phyloP scores from a whole-genome alignment of 1,140 invertebrate genomes.

The Rhagoletis zephyria region DNA sequence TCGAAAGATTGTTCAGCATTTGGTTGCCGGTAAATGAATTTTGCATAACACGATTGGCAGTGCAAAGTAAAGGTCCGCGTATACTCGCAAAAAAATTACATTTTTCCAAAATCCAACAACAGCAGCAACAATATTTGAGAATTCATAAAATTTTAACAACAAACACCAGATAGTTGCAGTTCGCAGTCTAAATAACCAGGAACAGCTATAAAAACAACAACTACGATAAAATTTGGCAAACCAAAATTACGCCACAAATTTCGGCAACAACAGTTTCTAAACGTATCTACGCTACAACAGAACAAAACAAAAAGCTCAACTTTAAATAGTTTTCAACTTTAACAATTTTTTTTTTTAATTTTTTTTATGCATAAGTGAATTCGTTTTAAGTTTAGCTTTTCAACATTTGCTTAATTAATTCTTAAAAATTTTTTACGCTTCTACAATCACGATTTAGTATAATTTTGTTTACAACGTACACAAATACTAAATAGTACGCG shows the following conservation, averaged over 20 bases:
- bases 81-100: constrained; percentile 23
- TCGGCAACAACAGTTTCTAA: background rate
- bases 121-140: background rate
- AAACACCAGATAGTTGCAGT: background rate
- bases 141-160: constrained; percentile 1
- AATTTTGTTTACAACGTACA: background rate
- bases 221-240: background rate
- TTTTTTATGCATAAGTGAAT: background rate
- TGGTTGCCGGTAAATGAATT: background rate
- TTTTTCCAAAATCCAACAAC: background rate
- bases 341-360: background rate
- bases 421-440: background rate
- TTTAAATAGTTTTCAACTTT: background rate
- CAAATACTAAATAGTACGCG: constrained; percentile 5
- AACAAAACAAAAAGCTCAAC: too few relatives aligned
- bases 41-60: background rate
- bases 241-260: background rate
- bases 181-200: background rate
- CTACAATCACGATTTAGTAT: background rate
- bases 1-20: background rate
- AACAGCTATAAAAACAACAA: background rate
- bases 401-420: background rate
- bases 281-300: background rate
- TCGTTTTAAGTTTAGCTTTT: constrained; percentile 4
- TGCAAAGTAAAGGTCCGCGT: constrained; percentile 6